Conservation (phyloP, 1,140 invertebrate species). For the Zaprionus taronus region DNA sequence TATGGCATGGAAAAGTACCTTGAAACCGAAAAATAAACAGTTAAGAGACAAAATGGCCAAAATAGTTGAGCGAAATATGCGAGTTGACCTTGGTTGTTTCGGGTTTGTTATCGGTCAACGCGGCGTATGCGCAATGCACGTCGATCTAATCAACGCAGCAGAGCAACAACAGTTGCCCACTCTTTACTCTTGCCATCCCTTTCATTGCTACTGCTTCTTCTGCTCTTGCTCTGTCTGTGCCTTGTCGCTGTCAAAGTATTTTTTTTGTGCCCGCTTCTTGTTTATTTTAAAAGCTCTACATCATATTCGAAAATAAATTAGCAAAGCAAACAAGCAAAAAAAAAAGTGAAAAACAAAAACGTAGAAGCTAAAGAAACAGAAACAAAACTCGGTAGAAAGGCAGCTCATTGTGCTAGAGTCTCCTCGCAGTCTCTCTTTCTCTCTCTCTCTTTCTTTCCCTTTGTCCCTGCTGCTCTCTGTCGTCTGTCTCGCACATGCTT, state of each 20-base stretch:
- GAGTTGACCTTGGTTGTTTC: neutral
- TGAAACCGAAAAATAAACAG: neutral
- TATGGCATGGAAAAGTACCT: conserved; percentile 63
- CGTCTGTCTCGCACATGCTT: conserved; percentile 32
- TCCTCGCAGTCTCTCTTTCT: conserved; percentile 8
- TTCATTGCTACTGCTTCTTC: conserved; percentile 5
- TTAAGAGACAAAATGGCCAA: neutral
- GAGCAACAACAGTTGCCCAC: neutral
- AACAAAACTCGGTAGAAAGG: conserved; percentile 52
- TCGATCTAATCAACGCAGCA: neutral
- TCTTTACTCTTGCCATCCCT: conserved; percentile 1
- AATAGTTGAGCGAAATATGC: neutral
- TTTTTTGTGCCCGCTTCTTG: conserved; percentile 46
- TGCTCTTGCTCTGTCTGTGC: conserved; percentile 24
- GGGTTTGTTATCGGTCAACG: neutral
- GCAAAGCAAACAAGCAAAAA: conserved; percentile 71
- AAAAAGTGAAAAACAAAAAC: conserved; percentile 16
- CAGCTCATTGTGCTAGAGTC: conserved; percentile 46
- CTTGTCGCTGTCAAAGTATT: conserved; percentile 44
- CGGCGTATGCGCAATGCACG: conserved; percentile 4
- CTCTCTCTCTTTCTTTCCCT: conserved; percentile 1
- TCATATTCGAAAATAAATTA: conserved; percentile 82
- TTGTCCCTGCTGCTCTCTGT: neutral
- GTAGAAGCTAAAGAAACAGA: neutral
- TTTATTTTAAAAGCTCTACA: conserved; percentile 82